Conservation (phyloP, 2,888 invertebrate species). For the Zhengitettix transpicula region DNA sequence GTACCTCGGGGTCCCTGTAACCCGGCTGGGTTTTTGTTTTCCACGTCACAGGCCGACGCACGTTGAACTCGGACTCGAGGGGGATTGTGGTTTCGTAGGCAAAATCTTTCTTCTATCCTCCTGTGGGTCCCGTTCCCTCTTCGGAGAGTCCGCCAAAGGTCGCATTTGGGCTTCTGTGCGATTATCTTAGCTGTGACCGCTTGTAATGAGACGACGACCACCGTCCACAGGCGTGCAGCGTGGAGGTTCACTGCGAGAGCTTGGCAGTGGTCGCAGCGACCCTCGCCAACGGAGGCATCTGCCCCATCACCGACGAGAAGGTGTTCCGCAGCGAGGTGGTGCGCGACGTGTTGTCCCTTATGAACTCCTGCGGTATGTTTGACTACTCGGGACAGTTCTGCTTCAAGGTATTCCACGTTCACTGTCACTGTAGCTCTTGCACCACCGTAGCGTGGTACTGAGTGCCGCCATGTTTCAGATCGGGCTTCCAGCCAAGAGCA, state of each 20-base stretch:
- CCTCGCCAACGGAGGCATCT: constrained; percentile 33
- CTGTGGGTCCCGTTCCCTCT: no score
- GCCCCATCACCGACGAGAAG: constrained; percentile 29
- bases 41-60: no score
- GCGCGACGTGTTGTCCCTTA: constrained; percentile 32
- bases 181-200: no score
- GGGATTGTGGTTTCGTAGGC: no score
- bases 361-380: constrained; percentile 37
- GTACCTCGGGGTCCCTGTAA: no score
- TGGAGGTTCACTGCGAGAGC: constrained; percentile 30
- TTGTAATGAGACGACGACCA: no score
- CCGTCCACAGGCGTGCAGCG: constrained; percentile 31
- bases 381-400: constrained; percentile 36
- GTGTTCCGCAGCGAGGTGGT: constrained; percentile 28
- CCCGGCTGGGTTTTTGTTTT: no score
- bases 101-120: no score
- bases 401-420: constrained; percentile 19
- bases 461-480: constrained; percentile 21
- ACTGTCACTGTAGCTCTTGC: background rate
- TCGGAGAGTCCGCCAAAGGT: no score
- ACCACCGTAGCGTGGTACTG: background rate
- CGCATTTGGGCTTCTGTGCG: no score
- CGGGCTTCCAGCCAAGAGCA: constrained; percentile 34
- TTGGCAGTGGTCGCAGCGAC: constrained; percentile 32
- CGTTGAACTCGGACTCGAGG: no score